Conservation (phyloP, 2,797 vertebrate genomes). For the Arctocebus calabarensis region DNA sequence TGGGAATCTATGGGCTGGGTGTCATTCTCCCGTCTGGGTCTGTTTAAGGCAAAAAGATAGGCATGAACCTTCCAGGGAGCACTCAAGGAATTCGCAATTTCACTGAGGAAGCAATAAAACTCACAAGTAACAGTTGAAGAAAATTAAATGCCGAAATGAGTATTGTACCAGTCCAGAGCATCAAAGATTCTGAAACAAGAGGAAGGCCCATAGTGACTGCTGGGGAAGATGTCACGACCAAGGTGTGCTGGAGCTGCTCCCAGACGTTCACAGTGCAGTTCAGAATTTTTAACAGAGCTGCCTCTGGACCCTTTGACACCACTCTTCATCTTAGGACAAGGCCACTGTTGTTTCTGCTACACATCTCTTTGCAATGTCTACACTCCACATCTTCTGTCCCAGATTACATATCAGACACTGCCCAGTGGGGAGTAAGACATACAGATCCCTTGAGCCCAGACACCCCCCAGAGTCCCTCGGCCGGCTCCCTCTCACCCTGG, state of each 20-base stretch:
- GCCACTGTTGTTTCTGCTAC: background rate
- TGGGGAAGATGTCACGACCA: background rate
- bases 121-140: background rate
- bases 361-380: background rate
- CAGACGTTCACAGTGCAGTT: background rate
- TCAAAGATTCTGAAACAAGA: background rate
- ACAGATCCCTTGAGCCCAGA: background rate
- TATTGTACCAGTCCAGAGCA: background rate
- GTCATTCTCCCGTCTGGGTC: background rate
- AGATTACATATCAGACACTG: background rate
- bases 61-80: background rate
- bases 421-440: background rate
- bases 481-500: background rate
- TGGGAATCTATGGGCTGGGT: fast-evolving
- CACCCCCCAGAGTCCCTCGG: background rate
- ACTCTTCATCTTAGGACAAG: background rate
- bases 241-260: background rate
- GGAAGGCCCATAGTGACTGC: too few relatives aligned
- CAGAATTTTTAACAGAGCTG: background rate
- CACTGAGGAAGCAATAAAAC: background rate
- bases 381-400: background rate
- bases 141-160: background rate
- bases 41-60: background rate
- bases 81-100: background rate
- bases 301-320: background rate